Base-by-base conservation (phyloP, 2,888 invertebrate genomes). In the Thysanoteuthis rhombus region DNA sequence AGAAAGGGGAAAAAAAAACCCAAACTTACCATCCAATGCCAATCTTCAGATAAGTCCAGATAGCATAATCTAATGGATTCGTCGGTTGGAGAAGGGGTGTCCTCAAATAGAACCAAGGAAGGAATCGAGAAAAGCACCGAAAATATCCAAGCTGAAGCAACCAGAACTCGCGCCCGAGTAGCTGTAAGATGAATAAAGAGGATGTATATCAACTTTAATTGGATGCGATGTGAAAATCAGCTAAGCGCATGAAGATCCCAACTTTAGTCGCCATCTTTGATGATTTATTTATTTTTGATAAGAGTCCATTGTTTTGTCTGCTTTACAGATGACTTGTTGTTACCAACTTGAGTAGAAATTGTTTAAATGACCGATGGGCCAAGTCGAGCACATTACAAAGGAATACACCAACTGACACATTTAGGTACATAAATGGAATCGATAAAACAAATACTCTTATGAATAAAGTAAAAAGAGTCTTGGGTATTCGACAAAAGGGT, bases 71-170 rank as follows among this genome's bases (percentile, higher is more conserved):
- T 47, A 47, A 93, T 93, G 47, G 95, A 94, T 36, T 95, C 95
- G 42, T 94, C 94, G 0, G 95, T 94, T 36, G 3, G 93, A 91
- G 0, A 93, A 38, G 92, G 40, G 32, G 93, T 94, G 32, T 95
- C 95, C 19, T 94, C 93, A 47, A 95, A 95, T 19, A 95, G 45
- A 52, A 96, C 93, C 36, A 96, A 93, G 58, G 95, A 94, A 0
- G 96, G 96, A 16, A 95, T 94, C 89, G 96, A 95, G 94, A 96
- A 96, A 25, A 96, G 38, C 3, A 95, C 94, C 5, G 96, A 95
- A 10, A 96, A 92, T 0, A 94, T 93, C 96, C 96, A 97, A 16
- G 96, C 96, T 12, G 95, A 90, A 19, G 94, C 93, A 5, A 96
- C 95, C 90, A 96, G 94, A 3, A 96, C 93, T 92, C 95, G 95